Evolutionary conservation across 2,888 invertebrate species (phyloP).

Genomic region (Agriotes lineatus): DNA sequence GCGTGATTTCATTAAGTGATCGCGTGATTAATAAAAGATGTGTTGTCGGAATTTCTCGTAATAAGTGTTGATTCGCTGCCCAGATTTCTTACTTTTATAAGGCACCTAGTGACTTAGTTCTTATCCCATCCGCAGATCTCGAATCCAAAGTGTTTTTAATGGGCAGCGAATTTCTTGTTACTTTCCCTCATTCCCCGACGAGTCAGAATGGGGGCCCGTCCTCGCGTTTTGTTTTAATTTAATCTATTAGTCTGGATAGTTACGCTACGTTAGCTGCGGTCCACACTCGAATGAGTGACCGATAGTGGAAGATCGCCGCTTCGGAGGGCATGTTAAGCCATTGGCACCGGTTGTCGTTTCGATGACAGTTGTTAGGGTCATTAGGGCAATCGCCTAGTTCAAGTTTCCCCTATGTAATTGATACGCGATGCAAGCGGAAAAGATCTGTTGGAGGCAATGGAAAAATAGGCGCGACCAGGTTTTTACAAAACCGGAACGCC

Average conservation of each 20-base stretch:
- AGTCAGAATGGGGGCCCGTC: slow-evolving; percentile 32
- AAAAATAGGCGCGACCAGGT: background rate
- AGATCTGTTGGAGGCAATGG: background rate
- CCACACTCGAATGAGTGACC: no score
- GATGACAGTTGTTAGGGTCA: no score
- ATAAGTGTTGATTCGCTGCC: slow-evolving; percentile 43
- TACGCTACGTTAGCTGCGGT: no score
- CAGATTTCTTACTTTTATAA: slow-evolving; percentile 38
- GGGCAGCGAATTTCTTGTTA: slow-evolving; percentile 29
- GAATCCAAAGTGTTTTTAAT: slow-evolving; percentile 36
- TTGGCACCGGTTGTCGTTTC: no score
- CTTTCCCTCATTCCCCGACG: slow-evolving; percentile 39
- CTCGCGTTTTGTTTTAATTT: slow-evolving; percentile 12
- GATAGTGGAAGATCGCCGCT: no score
- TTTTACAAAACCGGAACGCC: background rate
- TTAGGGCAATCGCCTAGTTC: no score
- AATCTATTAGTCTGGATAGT: no score
- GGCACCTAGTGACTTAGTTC: slow-evolving; percentile 26
- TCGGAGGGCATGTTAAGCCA: no score
- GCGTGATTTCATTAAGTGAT: slow-evolving; percentile 54
- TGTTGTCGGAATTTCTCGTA: slow-evolving; percentile 45
- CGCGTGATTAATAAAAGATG: slow-evolving; percentile 55
- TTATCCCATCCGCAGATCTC: slow-evolving; percentile 45
- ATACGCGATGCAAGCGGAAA: background rate
- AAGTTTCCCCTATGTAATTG: background rate